Evolutionary conservation across 1,140 invertebrate species (phyloP).

Genomic region (Ceratina australensis): DNA sequence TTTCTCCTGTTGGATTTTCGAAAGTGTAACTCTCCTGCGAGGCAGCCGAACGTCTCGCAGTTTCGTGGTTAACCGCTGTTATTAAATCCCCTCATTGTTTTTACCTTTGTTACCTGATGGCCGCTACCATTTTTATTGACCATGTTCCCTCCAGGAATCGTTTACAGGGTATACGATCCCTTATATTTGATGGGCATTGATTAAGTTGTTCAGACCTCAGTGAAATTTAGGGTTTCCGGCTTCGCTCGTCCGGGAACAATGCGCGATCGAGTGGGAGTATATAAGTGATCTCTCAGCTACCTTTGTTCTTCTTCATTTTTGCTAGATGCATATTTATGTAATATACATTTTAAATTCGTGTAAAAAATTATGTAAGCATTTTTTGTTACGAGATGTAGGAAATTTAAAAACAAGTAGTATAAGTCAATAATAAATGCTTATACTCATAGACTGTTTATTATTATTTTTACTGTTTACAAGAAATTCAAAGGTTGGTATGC

Average conservation of each 20-base stretch:
- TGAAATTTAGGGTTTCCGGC: slow-evolving; percentile 14
- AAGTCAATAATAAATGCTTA: too few species aligned
- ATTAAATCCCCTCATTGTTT: slow-evolving; percentile 70
- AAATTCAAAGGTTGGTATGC: not conserved
- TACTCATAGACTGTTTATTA: too few species aligned
- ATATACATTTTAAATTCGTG: too few species aligned
- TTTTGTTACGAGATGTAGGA: too few species aligned
- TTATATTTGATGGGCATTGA: not conserved
- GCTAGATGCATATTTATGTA: not conserved
- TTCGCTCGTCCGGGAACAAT: not conserved
- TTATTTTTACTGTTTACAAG: not conserved
- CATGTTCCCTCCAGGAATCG: not conserved
- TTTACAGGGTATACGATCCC: not conserved
- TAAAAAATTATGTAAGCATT: too few species aligned
- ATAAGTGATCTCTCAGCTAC: not conserved
- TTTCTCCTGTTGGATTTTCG: not conserved
- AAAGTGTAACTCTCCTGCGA: not conserved
- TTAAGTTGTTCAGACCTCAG: slow-evolving; percentile 17
- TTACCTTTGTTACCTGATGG: slow-evolving; percentile 23
- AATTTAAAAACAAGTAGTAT: too few species aligned
- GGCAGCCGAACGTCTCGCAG: not conserved
- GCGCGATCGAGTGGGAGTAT: not conserved
- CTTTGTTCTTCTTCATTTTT: not conserved
- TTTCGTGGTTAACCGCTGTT: slow-evolving; percentile 47
- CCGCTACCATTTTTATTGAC: slow-evolving; percentile 37